Evolutionary conservation across 92 coral and sea anemone genomes (phyloP).

Genomic region (Galaxea fascicularis): DNA sequence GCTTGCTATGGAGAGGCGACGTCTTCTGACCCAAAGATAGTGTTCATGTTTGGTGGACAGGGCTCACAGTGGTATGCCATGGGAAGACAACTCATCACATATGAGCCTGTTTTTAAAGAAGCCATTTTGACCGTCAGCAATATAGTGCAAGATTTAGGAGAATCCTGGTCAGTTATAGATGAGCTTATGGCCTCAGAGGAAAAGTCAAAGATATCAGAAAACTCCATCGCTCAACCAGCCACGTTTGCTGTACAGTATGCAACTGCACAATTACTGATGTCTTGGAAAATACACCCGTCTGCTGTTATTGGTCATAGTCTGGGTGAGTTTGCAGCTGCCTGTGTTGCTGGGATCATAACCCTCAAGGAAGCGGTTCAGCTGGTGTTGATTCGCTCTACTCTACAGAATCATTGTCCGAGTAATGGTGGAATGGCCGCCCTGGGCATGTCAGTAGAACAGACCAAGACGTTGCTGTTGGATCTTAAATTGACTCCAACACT

Average conservation of each 20-base stretch:
- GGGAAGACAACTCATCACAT: slow-evolving; percentile 80
- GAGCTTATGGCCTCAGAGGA: slow-evolving; percentile 63
- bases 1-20: slow-evolving; percentile 52
- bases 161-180: slow-evolving; percentile 69
- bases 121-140: slow-evolving; percentile 58
- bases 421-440: slow-evolving; percentile 92
- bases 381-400: slow-evolving; percentile 72
- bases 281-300: slow-evolving; percentile 87
- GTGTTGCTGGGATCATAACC: slow-evolving; percentile 72
- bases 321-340: slow-evolving; percentile 94
- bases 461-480: slow-evolving; percentile 46
- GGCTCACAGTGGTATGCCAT: slow-evolving; percentile 91
- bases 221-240: slow-evolving; percentile 80
- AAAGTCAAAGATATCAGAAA: slow-evolving; percentile 50
- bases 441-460: slow-evolving; percentile 77
- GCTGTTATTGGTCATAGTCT: slow-evolving; percentile 96
- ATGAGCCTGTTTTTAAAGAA: slow-evolving; percentile 74
- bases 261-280: slow-evolving; percentile 74
- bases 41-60: slow-evolving; percentile 91
- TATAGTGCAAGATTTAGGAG: slow-evolving; percentile 61
- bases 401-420: slow-evolving; percentile 78
- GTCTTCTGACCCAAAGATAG: slow-evolving; percentile 47
- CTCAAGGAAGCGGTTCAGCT: slow-evolving; percentile 76
- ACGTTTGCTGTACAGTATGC: slow-evolving; percentile 87
- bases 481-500: slow-evolving; percentile 62